phyloP scores from a whole-genome alignment of 1,140 invertebrate species.

The Laupala kohalensis region DNA sequence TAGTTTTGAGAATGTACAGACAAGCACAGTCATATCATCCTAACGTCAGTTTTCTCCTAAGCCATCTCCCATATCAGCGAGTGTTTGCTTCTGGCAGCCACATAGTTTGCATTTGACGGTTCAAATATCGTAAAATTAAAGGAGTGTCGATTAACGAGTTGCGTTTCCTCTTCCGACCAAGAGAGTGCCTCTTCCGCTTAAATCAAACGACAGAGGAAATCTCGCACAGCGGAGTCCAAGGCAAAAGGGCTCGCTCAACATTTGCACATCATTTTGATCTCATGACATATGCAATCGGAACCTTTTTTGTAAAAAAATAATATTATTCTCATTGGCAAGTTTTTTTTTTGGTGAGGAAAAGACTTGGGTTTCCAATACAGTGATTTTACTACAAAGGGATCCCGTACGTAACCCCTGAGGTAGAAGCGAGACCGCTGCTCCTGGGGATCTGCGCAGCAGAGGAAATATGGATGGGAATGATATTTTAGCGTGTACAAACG shows the following conservation, averaged over 20 bases:
- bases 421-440: too few species aligned
- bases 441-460: neutral
- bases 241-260: neutral
- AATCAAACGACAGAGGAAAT: neutral
- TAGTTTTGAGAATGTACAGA: too few species aligned
- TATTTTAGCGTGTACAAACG: neutral
- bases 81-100: neutral
- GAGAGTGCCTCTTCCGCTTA: neutral
- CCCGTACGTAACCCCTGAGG: neutral
- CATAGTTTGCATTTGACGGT: neutral
- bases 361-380: neutral
- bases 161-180: neutral
- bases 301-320: neutral
- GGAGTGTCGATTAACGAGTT: neutral
- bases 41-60: too few species aligned
- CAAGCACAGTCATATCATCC: too few species aligned
- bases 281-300: neutral
- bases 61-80: too few species aligned
- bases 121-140: neutral
- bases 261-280: neutral
- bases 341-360: neutral
- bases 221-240: neutral
- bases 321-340: neutral
- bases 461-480: neutral
- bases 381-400: neutral